Evolutionary conservation across 2,888 invertebrate genomes (phyloP), one percentile per base, ranked within the genome.

Genomic region (Spicauda simplicius): DNA sequence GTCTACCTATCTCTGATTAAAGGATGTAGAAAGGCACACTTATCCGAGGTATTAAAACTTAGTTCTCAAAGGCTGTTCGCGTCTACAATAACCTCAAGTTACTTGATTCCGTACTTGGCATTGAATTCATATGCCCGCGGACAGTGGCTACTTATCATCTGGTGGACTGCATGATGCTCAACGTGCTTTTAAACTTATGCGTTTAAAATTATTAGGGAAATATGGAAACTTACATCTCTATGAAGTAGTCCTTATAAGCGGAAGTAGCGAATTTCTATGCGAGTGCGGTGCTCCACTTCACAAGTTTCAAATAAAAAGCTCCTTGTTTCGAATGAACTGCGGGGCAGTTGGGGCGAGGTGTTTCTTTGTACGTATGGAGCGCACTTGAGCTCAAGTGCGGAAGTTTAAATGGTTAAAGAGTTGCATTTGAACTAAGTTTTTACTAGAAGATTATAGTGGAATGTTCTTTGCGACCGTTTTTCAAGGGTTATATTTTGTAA

Each of bases 281-380:
- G 25, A 55, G 54, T 20, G 30, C 54, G n/a, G 41, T 41, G 18
- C 56, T 56, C 18, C 33, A 37, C 12, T 33, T 25, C 57, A 41
- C 57, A 57, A 57, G 57, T 57, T 57, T 19, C 41, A 6, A 41
- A 57, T 57, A 41, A 57, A 57, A 57, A 57, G 57, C 57, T 20
- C 45, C 57, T 58, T 45, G 57, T 45, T 14, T 10, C 41, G 50
- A 50, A 50, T 50, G 50, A 50, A 50, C 50, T 50, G 50, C 50
- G 50, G 48, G 18, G 41, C 20, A 57, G 57, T 58, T 58, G 57
- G 20, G 33, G 50, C 16, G 45, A 45, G 57, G 45, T 45, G 45
- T 58, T 58, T 20, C 45, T 58, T 41, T 41, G 33, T 20, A 45
- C 45, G 56, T 57, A 57, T 20, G 45, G 45, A 58, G 45, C 19